Base-by-base conservation (phyloP, 1,140 invertebrate genomes). In the Phocides pigmalion region DNA sequence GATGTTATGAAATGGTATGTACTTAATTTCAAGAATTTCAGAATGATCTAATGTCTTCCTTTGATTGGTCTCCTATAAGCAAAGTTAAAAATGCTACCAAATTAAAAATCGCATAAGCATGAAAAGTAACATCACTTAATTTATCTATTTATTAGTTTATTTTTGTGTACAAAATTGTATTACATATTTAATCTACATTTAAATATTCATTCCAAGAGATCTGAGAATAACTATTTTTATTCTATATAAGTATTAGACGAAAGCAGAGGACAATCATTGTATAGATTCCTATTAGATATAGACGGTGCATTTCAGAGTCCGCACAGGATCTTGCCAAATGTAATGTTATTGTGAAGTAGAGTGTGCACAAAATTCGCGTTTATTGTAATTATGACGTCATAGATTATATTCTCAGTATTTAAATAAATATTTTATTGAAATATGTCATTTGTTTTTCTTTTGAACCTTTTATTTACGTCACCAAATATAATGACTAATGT, bases 341-440 rank as follows among this genome's bases (percentile, higher is more conserved):
- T 72, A 41, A n/a, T 17, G 44, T 65, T 25, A 42, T 22, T 54
- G 35, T 25, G 42, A 56, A 42, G 59, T 53, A 42, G n/a, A n/a
- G 32, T 44, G 64, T 74, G 82, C 82, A 81, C 82, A 81, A 84
- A 56, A 82, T 74, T 75, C 67, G 70, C 67, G 62, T 70, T 75
- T 77, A 62, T 68, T 62, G 64, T 76, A 77, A 74, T 74, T 72
- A 77, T 75, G 77, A 77, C 72, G 53, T 56, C 42, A 56, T 56
- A 56, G 73, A 78, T 75, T 78, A 71, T 81, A 79, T 77, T 77
- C 77, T 72, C 81, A 82, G 76, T 84, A 85, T 82, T 85, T 72
- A 81, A 80, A 81, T 81, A 74, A 84, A 81, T 82, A 81, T 84
- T 84, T 84, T 80, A 82, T 77, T 75, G 72, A 79, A 74, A 66